phyloP scores from a whole-genome alignment of 2,888 invertebrate species.

The Thumatha senex region DNA sequence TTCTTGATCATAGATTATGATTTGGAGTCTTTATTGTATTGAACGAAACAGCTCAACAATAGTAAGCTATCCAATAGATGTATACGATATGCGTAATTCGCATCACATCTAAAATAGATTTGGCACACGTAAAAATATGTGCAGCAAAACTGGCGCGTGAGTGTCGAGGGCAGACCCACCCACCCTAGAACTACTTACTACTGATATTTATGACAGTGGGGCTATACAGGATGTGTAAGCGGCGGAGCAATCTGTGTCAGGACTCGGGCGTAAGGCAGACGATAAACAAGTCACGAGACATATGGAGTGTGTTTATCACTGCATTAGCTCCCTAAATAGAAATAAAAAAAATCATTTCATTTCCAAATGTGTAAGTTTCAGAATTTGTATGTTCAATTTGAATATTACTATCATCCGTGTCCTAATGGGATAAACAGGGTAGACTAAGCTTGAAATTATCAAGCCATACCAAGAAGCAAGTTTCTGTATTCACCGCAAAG shows the following conservation, averaged over 20 bases:
- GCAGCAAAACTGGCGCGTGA: background rate
- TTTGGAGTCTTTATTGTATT: background rate
- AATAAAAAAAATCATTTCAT: too few relatives aligned
- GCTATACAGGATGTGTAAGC: conserved; percentile 20
- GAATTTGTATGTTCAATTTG: too few relatives aligned
- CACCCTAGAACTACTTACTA: conserved; percentile 10
- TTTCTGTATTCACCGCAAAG: too few relatives aligned
- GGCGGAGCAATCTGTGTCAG: conserved; percentile 5
- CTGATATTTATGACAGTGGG: conserved; percentile 53
- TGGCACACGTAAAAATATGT: conserved; percentile 4
- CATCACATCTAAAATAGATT: conserved; percentile 1
- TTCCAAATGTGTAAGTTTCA: too few relatives aligned
- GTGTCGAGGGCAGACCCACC: background rate
- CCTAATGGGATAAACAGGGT: too few relatives aligned
- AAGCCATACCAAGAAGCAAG: too few relatives aligned
- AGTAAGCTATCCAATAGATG: background rate
- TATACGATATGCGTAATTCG: background rate
- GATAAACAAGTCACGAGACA: conserved; percentile 4
- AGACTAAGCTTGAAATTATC: too few relatives aligned
- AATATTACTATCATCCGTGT: too few relatives aligned
- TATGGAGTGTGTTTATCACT: background rate
- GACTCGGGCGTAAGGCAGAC: conserved; percentile 6
- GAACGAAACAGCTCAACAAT: background rate
- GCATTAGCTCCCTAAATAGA: background rate
- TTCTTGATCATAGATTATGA: too few relatives aligned